These are phyloP conservation scores for Ormyrus rosae DNA, from an alignment of 2,888 invertebrate species.

Conservation along the genomic window DNA sequence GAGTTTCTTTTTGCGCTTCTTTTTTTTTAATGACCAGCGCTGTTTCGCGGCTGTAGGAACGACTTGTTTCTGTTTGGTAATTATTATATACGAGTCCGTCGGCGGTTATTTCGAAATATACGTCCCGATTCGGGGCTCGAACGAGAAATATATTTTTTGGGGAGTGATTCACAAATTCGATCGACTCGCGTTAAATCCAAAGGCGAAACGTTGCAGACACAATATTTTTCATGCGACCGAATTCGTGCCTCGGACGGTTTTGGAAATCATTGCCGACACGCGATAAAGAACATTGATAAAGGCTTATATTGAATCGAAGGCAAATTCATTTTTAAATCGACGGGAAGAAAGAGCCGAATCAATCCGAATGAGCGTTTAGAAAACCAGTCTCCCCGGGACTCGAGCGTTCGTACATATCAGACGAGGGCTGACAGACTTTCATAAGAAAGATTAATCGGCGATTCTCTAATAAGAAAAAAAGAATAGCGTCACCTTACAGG, in stretches of 20 bases:
- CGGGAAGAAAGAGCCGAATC: neutral
- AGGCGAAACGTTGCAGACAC: slow-evolving; percentile 24
- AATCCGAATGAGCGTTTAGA: slow-evolving; percentile 24
- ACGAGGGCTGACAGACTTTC: slow-evolving; percentile 38
- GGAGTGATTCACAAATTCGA: slow-evolving; percentile 18
- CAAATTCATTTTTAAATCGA: slow-evolving; percentile 5
- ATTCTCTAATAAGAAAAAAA: slow-evolving; percentile 43
- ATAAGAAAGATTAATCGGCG: slow-evolving; percentile 45
- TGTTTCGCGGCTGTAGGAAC: neutral
- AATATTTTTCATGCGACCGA: slow-evolving; percentile 18
- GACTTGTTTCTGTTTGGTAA: too few species aligned
- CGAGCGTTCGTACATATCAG: neutral
- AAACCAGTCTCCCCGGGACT: neutral
- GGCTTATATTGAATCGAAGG: neutral
- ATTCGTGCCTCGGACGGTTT: neutral
- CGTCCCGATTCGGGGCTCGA: neutral
- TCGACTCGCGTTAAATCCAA: slow-evolving; percentile 21
- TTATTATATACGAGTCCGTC: neutral
- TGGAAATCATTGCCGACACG: neutral
- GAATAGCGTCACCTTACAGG: slow-evolving; percentile 11
- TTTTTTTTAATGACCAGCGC: neutral
- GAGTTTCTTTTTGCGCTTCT: neutral
- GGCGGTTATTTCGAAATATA: neutral
- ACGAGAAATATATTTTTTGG: neutral
- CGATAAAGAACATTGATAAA: neutral